Percentiles rank a stretch among this genome's conserved stretches.
These are phyloP conservation scores for Crotophaga sulcirostris DNA, from an alignment of 2,113 vertebrate genomes.

Conservation along the genomic window DNA sequence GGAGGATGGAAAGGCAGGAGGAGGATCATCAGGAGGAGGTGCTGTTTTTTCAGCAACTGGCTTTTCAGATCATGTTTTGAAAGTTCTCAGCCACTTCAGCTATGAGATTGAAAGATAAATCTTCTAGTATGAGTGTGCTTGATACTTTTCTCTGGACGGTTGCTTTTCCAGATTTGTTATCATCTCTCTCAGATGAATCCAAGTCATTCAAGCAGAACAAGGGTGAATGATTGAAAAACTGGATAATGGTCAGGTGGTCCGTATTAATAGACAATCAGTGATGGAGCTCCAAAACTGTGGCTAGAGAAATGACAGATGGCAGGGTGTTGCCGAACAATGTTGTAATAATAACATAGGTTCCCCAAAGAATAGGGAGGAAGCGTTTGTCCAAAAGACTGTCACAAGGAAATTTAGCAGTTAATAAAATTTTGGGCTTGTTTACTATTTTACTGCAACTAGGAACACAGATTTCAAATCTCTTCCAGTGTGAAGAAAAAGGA, in stretches of 20 bases:
- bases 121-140: neutral
- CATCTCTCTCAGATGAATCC: neutral
- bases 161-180: neutral
- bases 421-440: neutral
- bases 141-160: neutral
- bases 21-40: neutral
- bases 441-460: conserved; percentile 29
- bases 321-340: neutral
- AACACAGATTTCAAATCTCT: neutral
- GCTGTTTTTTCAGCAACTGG: neutral
- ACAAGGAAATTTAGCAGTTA: neutral
- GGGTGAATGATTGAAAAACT: neutral
- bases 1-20: neutral
- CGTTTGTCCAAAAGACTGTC: neutral
- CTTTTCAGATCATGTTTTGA: neutral
- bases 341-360: neutral
- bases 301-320: neutral
- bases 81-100: neutral
- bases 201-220: neutral
- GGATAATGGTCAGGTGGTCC: neutral
- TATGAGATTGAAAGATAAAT: neutral
- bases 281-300: neutral
- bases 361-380: neutral
- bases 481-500: neutral
- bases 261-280: neutral